A percentile compares a stretch with the other conserved stretches of the same genome.
Evolutionary conservation across 2,797 vertebrate species (phyloP).

Genomic region (Phrynocephalus guinanensis): DNA sequence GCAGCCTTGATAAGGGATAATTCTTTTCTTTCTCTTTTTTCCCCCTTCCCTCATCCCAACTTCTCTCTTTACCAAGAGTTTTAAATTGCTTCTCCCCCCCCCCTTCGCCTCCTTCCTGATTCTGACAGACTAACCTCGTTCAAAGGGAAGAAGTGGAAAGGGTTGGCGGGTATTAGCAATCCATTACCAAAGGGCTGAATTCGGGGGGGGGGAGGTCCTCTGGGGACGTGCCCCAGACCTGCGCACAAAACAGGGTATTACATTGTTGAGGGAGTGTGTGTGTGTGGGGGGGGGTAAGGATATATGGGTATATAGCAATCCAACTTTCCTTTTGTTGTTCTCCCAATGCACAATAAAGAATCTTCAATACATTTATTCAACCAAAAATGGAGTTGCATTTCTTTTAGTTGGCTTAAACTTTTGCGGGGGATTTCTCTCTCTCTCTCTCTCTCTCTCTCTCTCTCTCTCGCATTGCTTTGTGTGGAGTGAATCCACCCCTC

Average conservation of each 20-base stretch:
- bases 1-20: slow-evolving; percentile 85
- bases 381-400: slow-evolving; percentile 44
- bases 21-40: slow-evolving; percentile 70
- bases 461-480: slow-evolving; percentile 16
- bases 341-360: slow-evolving; percentile 57
- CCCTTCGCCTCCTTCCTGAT: slow-evolving; percentile 54
- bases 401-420: not conserved
- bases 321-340: slow-evolving; percentile 21
- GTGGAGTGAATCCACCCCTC: accelerated
- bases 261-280: slow-evolving; percentile 47
- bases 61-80: slow-evolving; percentile 86
- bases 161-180: slow-evolving; percentile 67
- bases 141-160: slow-evolving; percentile 77
- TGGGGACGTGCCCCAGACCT: slow-evolving; percentile 45
- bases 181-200: slow-evolving; percentile 67
- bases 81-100: slow-evolving; percentile 85
- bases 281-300: slow-evolving; percentile 39
- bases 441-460: no score
- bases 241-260: slow-evolving; percentile 64
- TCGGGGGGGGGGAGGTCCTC: slow-evolving; percentile 49
- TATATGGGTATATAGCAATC: slow-evolving; percentile 58
- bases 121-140: slow-evolving; percentile 84
- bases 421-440: no score
- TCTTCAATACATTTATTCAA: slow-evolving; percentile 63
- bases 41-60: slow-evolving; percentile 33